Base-by-base conservation (phyloP, 2,113 vertebrate genomes). In the Stigmatopora argus region DNA sequence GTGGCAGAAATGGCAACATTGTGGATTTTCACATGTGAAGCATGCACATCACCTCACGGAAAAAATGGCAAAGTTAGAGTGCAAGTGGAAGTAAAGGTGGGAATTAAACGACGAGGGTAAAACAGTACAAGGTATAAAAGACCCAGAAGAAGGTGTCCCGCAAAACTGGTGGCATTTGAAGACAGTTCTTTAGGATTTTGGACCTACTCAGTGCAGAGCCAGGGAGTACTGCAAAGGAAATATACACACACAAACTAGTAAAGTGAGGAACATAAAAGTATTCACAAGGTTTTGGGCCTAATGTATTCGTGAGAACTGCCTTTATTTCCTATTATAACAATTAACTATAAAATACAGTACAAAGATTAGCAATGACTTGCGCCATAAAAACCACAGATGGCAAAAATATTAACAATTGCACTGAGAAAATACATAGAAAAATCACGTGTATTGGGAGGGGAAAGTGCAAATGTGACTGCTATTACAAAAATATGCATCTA, bases 171-270 rank as follows among this genome's bases (percentile, higher is more conserved):
- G 79, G 92, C n/a, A 45, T 23, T 61, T 21, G 41, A 61, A 19
- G 59, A 61, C 2, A n/a, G 59, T 61, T 13, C 59, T 41, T 61
- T 44, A 90, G 74, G 86, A 88, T 19, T 85, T 89, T 87, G 80
- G 86, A 91, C 91, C 91, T 98, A 98, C 91, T 98, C 96, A 92
- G 95, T 97, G 94, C 95, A 98, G 92, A 98, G 94, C 96, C 96
- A 98, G 85, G 94, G 94, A 83, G 95, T 97, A 94, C 95, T 98
- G 96, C 90, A 95, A 97, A 94, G 94, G 89, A 98, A 97, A 93
- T 86, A 83, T 83, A 91, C 90, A 83, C 83, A 91, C 90, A 95
- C 80, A 90, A 59, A 83, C 78, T 77, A 86, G 71, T 92, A 83
- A 92, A 86, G 78, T 17, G 14, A 56, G 23, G 53, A 56, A 56